These are phyloP conservation scores for Spodoptera exigua DNA, from an alignment of 2,888 invertebrate genomes.

Conservation along the genomic window DNA sequence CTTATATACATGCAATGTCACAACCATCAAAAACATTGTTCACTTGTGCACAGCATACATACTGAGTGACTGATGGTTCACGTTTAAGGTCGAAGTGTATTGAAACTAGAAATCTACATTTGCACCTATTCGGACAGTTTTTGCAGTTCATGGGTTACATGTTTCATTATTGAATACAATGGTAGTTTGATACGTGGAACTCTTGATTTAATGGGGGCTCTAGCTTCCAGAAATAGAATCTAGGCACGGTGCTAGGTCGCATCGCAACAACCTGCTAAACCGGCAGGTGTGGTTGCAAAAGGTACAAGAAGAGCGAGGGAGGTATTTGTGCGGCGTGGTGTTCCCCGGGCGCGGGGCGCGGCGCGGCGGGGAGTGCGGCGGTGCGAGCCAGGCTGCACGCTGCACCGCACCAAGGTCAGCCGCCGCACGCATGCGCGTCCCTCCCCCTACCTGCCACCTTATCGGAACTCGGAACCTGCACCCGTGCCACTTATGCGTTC, in stretches of 20 bases:
- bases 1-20: constrained; percentile 5
- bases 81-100: constrained; percentile 43
- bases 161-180: constrained; percentile 39
- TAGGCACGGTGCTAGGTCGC: constrained; percentile 79
- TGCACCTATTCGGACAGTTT: constrained; percentile 44
- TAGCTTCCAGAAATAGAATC: constrained; percentile 81
- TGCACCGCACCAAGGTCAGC: constrained; percentile 88
- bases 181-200: constrained; percentile 27
- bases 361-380: constrained; percentile 55
- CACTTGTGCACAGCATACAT: constrained; percentile 36
- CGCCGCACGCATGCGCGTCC: constrained; percentile 85
- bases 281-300: constrained; percentile 82
- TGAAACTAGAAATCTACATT: constrained; percentile 39
- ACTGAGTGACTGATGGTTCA: constrained; percentile 27
- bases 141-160: constrained; percentile 31
- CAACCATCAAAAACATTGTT: constrained; percentile 7
- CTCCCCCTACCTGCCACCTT: constrained; percentile 59
- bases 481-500: constrained; percentile 72
- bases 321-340: constrained; percentile 68
- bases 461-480: constrained; percentile 71
- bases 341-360: constrained; percentile 65
- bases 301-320: constrained; percentile 70
- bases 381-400: constrained; percentile 78
- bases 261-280: constrained; percentile 84
- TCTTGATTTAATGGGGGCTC: constrained; percentile 62